These are phyloP conservation scores for Scomber japonicus DNA, from an alignment of 2,113 vertebrate species.

Conservation along the genomic window DNA sequence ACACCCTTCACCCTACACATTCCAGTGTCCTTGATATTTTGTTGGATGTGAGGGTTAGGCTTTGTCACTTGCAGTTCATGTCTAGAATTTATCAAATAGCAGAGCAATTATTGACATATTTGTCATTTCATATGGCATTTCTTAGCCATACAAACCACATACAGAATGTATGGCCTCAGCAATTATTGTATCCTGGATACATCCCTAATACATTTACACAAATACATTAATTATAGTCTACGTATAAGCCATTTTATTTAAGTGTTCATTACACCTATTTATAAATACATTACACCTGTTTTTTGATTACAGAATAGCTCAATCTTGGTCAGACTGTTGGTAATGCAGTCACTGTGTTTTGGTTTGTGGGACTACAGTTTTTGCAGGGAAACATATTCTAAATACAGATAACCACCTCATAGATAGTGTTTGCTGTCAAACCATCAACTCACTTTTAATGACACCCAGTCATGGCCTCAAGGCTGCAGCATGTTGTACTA, in stretches of 20 bases:
- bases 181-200: not conserved
- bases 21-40: no score
- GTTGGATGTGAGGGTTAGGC: no score
- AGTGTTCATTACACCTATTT: slow-evolving; percentile 17
- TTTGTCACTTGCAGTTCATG: no score
- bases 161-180: no score
- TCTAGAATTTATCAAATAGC: no score
- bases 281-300: slow-evolving; percentile 12
- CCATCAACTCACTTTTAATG: slow-evolving; percentile 27
- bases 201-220: not conserved
- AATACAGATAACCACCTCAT: slow-evolving; percentile 9
- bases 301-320: slow-evolving; percentile 9
- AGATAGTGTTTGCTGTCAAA: slow-evolving; percentile 22
- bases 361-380: slow-evolving; percentile 1
- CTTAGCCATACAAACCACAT: no score
- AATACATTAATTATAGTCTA: not conserved
- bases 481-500: slow-evolving; percentile 6
- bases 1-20: no score
- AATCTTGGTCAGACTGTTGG: not conserved
- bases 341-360: not conserved
- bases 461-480: slow-evolving; percentile 48
- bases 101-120: no score
- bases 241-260: not conserved
- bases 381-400: not conserved
- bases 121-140: no score